Conservation (phyloP, 1,140 invertebrate species). For the Lasaia peninsularis region DNA sequence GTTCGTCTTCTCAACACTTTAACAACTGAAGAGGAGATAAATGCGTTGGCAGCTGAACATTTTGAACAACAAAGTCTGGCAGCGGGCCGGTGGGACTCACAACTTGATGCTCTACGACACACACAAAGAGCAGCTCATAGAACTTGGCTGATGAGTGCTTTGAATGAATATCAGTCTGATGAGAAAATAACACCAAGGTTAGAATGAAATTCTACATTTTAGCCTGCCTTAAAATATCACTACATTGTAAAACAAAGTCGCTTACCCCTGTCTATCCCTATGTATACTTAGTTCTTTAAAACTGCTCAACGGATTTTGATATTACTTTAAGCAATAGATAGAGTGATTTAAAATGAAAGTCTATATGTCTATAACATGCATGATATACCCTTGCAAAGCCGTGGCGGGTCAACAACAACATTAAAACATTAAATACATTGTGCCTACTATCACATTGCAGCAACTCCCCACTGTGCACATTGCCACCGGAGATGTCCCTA, state of each 20-base stretch:
- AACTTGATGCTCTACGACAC: conserved; percentile 84
- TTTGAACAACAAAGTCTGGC: conserved; percentile 87
- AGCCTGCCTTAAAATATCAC: no score
- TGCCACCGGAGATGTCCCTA: conserved; percentile 30
- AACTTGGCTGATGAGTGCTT: conserved; percentile 86
- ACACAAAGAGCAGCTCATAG: conserved; percentile 86
- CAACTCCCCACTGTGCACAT: conserved; percentile 51
- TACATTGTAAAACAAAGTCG: no score
- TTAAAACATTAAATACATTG: no score
- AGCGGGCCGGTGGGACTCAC: conserved; percentile 87
- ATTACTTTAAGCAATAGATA: no score
- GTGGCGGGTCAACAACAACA: no score
- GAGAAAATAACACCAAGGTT: conserved; percentile 78
- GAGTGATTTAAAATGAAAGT: no score
- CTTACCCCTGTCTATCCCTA: no score
- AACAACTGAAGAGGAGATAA: conserved; percentile 87
- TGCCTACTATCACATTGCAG: conserved; percentile 26
- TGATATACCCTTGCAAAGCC: no score
- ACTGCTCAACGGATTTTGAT: no score
- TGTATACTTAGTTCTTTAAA: no score
- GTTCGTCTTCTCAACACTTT: conserved; percentile 81
- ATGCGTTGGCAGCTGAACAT: conserved; percentile 84
- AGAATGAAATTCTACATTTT: no score
- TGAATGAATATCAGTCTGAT: conserved; percentile 83
- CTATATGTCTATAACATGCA: no score